Conservation (phyloP, 2,113 vertebrate species). For the Malurus melanocephalus region DNA sequence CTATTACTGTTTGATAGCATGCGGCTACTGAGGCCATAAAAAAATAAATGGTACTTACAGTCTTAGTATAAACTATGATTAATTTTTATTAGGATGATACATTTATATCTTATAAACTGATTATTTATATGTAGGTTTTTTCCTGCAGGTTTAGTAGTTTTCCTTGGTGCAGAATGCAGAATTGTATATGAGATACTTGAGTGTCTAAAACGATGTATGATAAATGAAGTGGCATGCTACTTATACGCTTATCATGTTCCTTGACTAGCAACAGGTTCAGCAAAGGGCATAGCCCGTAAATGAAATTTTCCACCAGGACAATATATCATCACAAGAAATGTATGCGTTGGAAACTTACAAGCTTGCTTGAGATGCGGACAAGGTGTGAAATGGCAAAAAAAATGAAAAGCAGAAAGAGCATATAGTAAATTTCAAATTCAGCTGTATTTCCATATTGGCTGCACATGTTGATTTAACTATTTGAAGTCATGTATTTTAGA, state of each 20-base stretch:
- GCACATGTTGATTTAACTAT: conserved; percentile 74
- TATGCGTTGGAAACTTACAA: conserved; percentile 91
- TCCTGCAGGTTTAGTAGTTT: conserved; percentile 82
- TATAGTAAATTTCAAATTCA: conserved; percentile 86
- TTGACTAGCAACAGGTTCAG: conserved; percentile 99
- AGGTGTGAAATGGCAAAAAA: conserved; percentile 88
- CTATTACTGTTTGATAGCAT: conserved; percentile 61
- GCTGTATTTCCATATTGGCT: conserved; percentile 82
- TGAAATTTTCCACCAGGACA: conserved; percentile 98
- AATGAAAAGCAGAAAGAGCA: conserved; percentile 78
- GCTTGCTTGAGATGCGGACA: conserved; percentile 87
- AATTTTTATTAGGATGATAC: conserved; percentile 73
- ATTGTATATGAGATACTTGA: conserved; percentile 94
- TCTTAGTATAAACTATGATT: conserved; percentile 66
- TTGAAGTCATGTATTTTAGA: conserved; percentile 41
- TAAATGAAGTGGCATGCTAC: conserved; percentile 97
- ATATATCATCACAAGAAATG: conserved; percentile 98
- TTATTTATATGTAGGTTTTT: conserved; percentile 79
- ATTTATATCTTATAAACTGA: conserved; percentile 76
- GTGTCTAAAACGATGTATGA: conserved; percentile 95
- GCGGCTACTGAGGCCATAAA: conserved; percentile 51
- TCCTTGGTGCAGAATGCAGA: conserved; percentile 77
- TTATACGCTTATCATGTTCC: conserved; percentile 98
- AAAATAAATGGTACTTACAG: conserved; percentile 33
- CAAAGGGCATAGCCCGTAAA: conserved; percentile 98